phyloP scores from a whole-genome alignment of 2,797 vertebrate genomes.

The Thamnophis elegans region DNA sequence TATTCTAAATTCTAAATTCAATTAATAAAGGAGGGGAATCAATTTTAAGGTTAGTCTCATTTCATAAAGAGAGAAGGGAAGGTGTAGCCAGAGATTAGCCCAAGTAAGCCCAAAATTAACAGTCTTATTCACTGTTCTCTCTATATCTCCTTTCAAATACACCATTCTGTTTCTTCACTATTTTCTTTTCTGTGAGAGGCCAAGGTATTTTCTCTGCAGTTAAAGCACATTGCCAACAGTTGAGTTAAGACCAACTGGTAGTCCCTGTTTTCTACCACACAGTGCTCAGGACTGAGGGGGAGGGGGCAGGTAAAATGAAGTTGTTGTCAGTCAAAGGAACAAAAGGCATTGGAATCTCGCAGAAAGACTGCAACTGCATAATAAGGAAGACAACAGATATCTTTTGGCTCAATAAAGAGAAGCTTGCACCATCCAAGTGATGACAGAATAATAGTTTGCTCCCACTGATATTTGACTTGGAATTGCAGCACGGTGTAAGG shows the following conservation, averaged over 20 bases:
- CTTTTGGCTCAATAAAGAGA: neutral
- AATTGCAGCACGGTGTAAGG: neutral
- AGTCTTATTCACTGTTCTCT: neutral
- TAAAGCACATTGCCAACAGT: neutral
- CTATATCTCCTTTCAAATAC: neutral
- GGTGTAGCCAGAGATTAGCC: neutral
- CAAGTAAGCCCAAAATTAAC: neutral
- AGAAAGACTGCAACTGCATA: neutral
- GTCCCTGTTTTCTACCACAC: neutral
- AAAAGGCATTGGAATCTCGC: neutral
- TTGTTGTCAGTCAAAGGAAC: neutral
- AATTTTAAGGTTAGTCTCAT: constrained; percentile 12
- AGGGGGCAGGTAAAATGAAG: no score
- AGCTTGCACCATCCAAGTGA: neutral
- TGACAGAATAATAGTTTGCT: neutral
- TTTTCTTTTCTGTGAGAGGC: neutral
- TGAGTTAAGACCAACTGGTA: neutral
- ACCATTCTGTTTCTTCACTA: neutral
- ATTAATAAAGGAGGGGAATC: neutral
- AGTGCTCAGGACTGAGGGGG: neutral
- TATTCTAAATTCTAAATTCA: no score
- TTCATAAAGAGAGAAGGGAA: neutral
- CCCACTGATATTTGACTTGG: neutral
- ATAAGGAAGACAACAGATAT: neutral
- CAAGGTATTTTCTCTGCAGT: neutral